Base-by-base conservation (phyloP, 2,888 invertebrate genomes). In the Mesoligia furuncula region DNA sequence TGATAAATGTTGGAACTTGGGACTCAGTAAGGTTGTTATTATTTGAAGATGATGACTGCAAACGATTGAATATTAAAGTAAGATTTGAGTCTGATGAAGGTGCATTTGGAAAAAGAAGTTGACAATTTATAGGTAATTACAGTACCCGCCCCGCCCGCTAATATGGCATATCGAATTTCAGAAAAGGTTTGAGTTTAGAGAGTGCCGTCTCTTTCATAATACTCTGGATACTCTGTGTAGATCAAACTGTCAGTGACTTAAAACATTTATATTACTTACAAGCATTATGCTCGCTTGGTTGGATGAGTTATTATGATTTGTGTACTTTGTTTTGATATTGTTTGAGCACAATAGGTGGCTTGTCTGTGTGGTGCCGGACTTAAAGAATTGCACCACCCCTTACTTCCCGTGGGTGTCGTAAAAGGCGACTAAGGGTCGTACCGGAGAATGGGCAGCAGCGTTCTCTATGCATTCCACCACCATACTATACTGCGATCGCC, bases 1-100 rank as follows among this genome's bases (percentile, higher is more conserved):
- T 31, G 31, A 76, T 85, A 76, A 81, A 85, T 24, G 71, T 31
- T 64, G 24, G n/a, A 45, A 85, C 42, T 82, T 70, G 39, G 17
- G 9, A 68, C 62, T 84, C 61, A 11, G 17, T 68, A n/a, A 48
- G 24, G 31, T 57, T 59, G 42, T 62, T 85, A 62, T 85, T 85
- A 70, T 62, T 73, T 36, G 51, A 70, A 85, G 39, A 73, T 59
- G 62, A 51, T 84, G 27, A 42, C 20, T 66, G 27, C 17, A 27
- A 61, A 61, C 39, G 20, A 54, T 61, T 66, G 66, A 66, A 54
- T 20, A n/a, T 65, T 73, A 69, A 70, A 69, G 20, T 15, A 36
- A 51, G 24, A 51, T 69, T 36, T 36, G 3, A 11, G 36, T 5
- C n/a, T 42, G 73, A 57, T 13, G 17, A 31, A 42, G 15, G 17